phyloP scores from a whole-genome alignment of 2,797 vertebrate genomes.

The Melanotaenia maccullochi region DNA sequence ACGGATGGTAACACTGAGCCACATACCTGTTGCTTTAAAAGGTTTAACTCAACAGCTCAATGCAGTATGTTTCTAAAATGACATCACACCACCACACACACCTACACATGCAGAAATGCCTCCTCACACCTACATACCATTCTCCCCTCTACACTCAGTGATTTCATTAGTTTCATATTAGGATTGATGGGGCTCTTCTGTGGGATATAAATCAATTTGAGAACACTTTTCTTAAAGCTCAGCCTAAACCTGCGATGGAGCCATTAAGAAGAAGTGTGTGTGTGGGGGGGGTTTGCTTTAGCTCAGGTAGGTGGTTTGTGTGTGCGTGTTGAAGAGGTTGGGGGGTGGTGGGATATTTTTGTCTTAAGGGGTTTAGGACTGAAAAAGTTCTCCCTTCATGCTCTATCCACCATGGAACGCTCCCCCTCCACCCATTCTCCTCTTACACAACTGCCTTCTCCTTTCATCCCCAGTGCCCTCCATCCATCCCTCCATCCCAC shows the following conservation, averaged over 20 bases:
- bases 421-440: conserved; percentile 45
- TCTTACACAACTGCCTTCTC: conserved; percentile 59
- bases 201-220: conserved; percentile 80
- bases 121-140: conserved; percentile 17
- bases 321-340: neutral
- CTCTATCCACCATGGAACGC: conserved; percentile 52
- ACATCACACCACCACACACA: conserved; percentile 41
- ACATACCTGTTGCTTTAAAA: conserved; percentile 36
- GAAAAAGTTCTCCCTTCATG: conserved; percentile 71
- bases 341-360: conserved; percentile 60
- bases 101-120: conserved; percentile 23
- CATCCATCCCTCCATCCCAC: conserved; percentile 64
- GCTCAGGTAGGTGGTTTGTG: conserved; percentile 21
- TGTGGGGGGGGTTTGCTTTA: conserved; percentile 65
- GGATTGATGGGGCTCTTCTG: conserved; percentile 80
- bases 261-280: conserved; percentile 56
- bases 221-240: conserved; percentile 66
- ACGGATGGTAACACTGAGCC: conserved; percentile 32
- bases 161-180: conserved; percentile 81
- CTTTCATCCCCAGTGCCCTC: conserved; percentile 60
- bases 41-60: conserved; percentile 64
- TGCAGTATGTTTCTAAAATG: conserved; percentile 71
- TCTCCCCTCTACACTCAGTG: conserved; percentile 64
- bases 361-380: conserved; percentile 76
- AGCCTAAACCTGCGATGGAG: conserved; percentile 68